Base-by-base conservation (phyloP, 2,797 vertebrate species). In the Phrynocephalus guinanensis region DNA sequence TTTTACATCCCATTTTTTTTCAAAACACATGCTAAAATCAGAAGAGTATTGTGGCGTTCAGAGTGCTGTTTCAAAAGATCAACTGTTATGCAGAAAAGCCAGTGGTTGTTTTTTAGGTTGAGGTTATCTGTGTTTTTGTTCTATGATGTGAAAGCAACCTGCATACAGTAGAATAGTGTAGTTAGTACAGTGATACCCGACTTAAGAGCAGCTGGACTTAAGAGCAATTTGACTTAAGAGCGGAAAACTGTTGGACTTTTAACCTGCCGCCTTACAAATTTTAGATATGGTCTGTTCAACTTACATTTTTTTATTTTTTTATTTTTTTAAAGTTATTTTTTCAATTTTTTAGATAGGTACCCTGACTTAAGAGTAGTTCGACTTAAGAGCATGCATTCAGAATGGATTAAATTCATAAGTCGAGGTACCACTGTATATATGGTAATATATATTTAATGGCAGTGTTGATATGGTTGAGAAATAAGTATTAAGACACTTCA, bases 391-490 rank as follows among this genome's bases (percentile, higher is more conserved):
- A 33, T 33, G 33, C 33, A 33, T 33, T 33, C 33, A 33, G 33
- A 33, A 33, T 33, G 33, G 33, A 33, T 33, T 33, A 33, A 33
- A 33, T 33, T 33, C 33, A 33, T 33, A 33, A 33, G 33, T 33
- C 33, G 33, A 33, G 33, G 33, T 33, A 33, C 33, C 33, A 33
- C 33, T 33, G 33, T 33, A 33, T 33, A 33, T 33, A 33, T 33
- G 33, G 33, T 82, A 90, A 3, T 56, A 56, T 56, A 56, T 56
- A 56, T 89, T 93, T 93, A 93, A 1, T 0, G 83, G 86, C 13
- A 86, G 88, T 92, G 85, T 91, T 94, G 44, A 94, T 92, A 93
- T 92, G 92, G 90, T 91, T 87, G 90, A 92, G 91, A 91, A 94
- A 94, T 92, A 38, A 90, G 90, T 86, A 92, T 93, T 38, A 5